These are phyloP conservation scores for Bedellia somnulentella DNA, from an alignment of 2,888 invertebrate genomes.

Conservation along the genomic window DNA sequence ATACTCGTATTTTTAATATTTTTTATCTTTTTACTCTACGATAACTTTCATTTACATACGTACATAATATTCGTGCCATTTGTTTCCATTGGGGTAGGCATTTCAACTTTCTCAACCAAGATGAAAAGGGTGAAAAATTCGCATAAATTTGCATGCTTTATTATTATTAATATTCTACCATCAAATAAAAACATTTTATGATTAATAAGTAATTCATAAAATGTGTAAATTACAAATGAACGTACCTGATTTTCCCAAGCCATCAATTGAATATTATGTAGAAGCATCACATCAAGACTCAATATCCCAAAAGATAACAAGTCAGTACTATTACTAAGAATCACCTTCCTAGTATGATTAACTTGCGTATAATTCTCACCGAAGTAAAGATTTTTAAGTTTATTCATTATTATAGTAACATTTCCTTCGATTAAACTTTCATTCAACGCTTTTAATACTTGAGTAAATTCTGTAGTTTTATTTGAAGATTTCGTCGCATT, in stretches of 20 bases:
- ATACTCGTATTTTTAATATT: no score
- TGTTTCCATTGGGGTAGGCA: no score
- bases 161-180: no score
- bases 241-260: slow-evolving; percentile 57
- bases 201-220: no score
- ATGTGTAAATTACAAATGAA: no score
- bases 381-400: slow-evolving; percentile 53
- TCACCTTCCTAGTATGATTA: slow-evolving; percentile 26
- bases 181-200: no score
- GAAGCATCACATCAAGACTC: slow-evolving; percentile 57
- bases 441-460: slow-evolving; percentile 49
- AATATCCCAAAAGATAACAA: slow-evolving; percentile 58
- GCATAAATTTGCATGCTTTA: no score
- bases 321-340: slow-evolving; percentile 44
- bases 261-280: slow-evolving; percentile 60
- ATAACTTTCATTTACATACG: no score
- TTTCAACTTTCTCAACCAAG: no score
- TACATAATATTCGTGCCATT: no score
- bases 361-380: slow-evolving; percentile 31
- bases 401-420: slow-evolving; percentile 44
- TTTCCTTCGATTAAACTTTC: slow-evolving; percentile 52
- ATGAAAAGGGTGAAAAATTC: no score
- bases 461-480: slow-evolving; percentile 25
- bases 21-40: no score
- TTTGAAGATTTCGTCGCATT: slow-evolving; percentile 13